Conservation (phyloP, 2,888 invertebrate species). For the Athripsodes cinereus region DNA sequence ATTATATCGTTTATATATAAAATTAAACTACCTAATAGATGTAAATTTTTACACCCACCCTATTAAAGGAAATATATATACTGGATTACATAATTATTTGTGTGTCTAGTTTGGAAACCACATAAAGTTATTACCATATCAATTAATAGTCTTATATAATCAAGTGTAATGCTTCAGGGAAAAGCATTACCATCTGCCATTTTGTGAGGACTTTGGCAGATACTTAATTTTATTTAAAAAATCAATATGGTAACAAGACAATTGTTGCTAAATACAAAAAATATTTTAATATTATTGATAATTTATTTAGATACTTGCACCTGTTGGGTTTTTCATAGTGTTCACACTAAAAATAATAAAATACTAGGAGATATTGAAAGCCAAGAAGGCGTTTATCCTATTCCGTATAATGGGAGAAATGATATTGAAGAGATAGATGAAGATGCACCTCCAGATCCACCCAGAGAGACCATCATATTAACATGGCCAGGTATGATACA, state of each 20-base stretch:
- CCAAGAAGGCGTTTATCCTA: constrained; percentile 17
- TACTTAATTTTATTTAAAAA: too few species aligned
- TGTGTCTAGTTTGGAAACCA: too few species aligned
- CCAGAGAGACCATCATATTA: constrained; percentile 19
- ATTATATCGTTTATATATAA: too few species aligned
- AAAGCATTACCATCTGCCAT: too few species aligned
- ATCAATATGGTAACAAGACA: background rate
- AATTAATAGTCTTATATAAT: too few species aligned
- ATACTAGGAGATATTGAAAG: constrained; percentile 12
- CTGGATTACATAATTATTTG: too few species aligned
- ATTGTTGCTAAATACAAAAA: background rate
- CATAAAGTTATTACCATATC: too few species aligned
- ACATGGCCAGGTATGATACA: constrained; percentile 21
- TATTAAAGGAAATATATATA: too few species aligned
- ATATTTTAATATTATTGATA: background rate
- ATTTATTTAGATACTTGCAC: background rate
- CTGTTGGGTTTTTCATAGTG: constrained; percentile 20
- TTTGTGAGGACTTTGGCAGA: too few species aligned
- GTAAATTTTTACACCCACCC: too few species aligned
- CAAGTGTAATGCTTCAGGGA: too few species aligned
- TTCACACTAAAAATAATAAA: constrained; percentile 14
- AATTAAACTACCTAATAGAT: too few species aligned
- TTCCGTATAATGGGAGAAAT: constrained; percentile 15
- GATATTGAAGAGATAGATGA: constrained; percentile 21
- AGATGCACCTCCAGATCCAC: constrained; percentile 24